These are phyloP conservation scores for Trachelus troglodyta DNA, from an alignment of 2,888 invertebrate species.

Conservation along the genomic window DNA sequence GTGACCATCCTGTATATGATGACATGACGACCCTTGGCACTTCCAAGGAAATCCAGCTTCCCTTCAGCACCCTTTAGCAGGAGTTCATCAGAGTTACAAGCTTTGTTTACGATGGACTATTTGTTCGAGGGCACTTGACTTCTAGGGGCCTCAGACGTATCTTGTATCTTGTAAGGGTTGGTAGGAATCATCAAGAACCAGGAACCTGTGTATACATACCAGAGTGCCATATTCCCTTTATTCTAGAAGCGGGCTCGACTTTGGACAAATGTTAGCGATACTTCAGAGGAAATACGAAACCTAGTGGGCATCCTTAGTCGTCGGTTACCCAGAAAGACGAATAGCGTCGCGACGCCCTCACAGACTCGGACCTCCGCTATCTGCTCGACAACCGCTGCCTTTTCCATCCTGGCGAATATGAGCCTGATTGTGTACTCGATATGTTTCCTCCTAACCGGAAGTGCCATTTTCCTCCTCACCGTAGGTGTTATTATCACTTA, in stretches of 20 bases:
- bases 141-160: neutral
- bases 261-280: conserved; percentile 18
- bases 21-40: neutral
- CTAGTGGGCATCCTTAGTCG: conserved; percentile 13
- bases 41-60: conserved; percentile 5
- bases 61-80: neutral
- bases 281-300: conserved; percentile 16
- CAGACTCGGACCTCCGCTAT: neutral
- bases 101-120: conserved; percentile 42
- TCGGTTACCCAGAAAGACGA: conserved; percentile 6
- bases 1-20: neutral
- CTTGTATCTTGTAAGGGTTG: neutral
- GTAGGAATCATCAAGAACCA: neutral
- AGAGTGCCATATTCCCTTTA: no score
- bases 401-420: neutral
- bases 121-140: conserved; percentile 31
- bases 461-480: neutral
- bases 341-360: conserved; percentile 2
- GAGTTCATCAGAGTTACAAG: conserved; percentile 17
- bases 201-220: neutral
- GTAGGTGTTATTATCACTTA: neutral
- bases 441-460: neutral
- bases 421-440: neutral
- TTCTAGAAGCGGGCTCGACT: neutral
- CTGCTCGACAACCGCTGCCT: neutral